phyloP scores from a whole-genome alignment of 1,140 invertebrate species.

The Drosophila kurseongensis region DNA sequence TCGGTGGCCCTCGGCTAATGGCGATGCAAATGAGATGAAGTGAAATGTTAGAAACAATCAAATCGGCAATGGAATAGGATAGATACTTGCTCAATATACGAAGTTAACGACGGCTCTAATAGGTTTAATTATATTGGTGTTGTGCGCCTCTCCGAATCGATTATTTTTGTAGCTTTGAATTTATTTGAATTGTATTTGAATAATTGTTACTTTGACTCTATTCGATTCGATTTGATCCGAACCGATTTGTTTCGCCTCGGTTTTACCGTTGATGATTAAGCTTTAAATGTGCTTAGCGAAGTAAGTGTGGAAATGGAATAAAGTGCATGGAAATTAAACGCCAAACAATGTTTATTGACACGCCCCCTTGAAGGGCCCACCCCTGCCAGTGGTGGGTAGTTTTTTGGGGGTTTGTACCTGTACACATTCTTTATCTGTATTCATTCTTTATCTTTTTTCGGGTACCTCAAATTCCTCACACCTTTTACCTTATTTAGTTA shows the following conservation, averaged over 20 bases:
- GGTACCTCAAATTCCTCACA: background rate
- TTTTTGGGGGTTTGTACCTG: conserved; percentile 2
- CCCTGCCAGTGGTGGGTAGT: conserved; percentile 6
- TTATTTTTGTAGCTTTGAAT: conserved; percentile 58
- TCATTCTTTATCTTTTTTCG: background rate
- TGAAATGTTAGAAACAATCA: conserved; percentile 45
- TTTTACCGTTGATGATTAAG: conserved; percentile 59
- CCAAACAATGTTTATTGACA: conserved; percentile 31
- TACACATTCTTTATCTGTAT: background rate
- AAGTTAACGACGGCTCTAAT: conserved; percentile 56
- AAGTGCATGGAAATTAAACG: conserved; percentile 72
- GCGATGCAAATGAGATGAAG: conserved; percentile 34
- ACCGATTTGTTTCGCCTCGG: conserved; percentile 9
- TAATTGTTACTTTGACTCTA: conserved; percentile 42
- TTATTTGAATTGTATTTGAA: conserved; percentile 57
- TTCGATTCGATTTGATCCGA: conserved; percentile 25
- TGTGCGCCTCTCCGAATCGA: conserved; percentile 53
- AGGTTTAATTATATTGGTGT: conserved; percentile 64
- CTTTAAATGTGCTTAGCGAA: conserved; percentile 78
- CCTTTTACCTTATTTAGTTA: background rate
- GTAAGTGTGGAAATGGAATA: conserved; percentile 72
- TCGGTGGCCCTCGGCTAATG: conserved; percentile 19
- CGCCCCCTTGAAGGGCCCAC: background rate
- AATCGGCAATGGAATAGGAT: conserved; percentile 46
- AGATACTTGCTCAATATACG: conserved; percentile 51